Evolutionary conservation across 2,888 invertebrate species (phyloP).

Genomic region (Leuctra nigra): DNA sequence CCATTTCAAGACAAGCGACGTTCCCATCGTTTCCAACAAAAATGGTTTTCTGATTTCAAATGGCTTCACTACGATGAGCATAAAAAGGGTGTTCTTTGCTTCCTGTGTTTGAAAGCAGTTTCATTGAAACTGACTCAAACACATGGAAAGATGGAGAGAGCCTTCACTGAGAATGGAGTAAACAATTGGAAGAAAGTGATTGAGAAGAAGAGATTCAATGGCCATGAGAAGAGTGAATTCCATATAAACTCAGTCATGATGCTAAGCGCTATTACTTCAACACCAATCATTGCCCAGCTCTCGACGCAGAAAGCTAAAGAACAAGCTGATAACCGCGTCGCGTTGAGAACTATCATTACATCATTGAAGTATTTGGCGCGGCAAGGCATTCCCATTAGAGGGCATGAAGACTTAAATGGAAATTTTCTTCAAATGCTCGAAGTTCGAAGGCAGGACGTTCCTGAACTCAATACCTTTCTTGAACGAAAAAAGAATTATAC

Average conservation of each 20-base stretch:
- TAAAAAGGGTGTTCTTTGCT: neutral
- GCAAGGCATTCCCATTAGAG: neutral
- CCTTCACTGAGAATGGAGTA: slow-evolving; percentile 1
- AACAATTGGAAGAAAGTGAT: slow-evolving; percentile 10
- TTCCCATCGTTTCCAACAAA: slow-evolving; percentile 8
- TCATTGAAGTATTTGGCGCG: neutral
- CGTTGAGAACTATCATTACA: neutral
- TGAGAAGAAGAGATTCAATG: slow-evolving; percentile 6
- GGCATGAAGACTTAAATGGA: neutral
- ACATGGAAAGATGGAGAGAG: neutral
- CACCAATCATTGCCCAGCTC: neutral
- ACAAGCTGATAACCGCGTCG: neutral
- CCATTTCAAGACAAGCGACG: neutral
- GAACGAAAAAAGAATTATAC: slow-evolving; percentile 1
- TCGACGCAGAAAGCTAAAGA: neutral
- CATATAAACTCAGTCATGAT: neutral
- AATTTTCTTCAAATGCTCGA: neutral
- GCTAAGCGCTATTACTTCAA: neutral
- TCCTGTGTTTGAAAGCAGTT: slow-evolving; percentile 5
- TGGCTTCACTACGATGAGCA: slow-evolving; percentile 11
- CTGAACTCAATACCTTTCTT: neutral
- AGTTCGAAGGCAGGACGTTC: neutral
- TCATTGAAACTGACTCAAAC: slow-evolving; percentile 1
- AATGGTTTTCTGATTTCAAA: neutral
- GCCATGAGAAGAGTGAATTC: slow-evolving; percentile 1